phyloP scores from a whole-genome alignment of 2,888 invertebrate genomes.

The Heliconius hortense region DNA sequence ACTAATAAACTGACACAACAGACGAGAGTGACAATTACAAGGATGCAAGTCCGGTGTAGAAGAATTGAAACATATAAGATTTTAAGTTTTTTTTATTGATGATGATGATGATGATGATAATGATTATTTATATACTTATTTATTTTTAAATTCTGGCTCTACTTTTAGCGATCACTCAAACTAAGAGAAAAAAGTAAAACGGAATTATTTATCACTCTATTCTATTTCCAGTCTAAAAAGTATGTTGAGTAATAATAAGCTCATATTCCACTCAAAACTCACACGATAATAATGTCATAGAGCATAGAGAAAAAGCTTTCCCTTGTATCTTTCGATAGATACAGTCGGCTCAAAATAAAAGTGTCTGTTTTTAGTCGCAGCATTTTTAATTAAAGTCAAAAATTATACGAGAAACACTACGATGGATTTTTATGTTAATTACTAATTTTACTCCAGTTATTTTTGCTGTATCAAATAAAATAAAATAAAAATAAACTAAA shows the following conservation, averaged over 20 bases:
- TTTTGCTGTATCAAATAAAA: conserved; percentile 17
- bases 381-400: conserved; percentile 24
- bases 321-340: conserved; percentile 11
- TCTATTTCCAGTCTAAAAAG: background rate
- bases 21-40: too few relatives aligned
- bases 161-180: too few relatives aligned
- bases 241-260: background rate
- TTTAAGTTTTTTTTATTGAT: too few relatives aligned
- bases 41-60: too few relatives aligned
- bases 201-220: background rate
- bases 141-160: too few relatives aligned
- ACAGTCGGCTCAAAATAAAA: background rate
- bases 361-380: conserved; percentile 1
- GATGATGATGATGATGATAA: too few relatives aligned
- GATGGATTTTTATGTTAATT: conserved; percentile 26
- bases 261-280: background rate
- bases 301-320: background rate
- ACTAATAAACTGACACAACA: too few relatives aligned
- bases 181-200: too few relatives aligned
- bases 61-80: too few relatives aligned
- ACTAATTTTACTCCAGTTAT: conserved; percentile 24
- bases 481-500: conserved; percentile 1
- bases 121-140: too few relatives aligned
- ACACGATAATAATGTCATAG: conserved; percentile 2
- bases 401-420: conserved; percentile 17